Evolutionary conservation across 2,888 invertebrate species (phyloP).

Genomic region (Steinernema carpocapsae): DNA sequence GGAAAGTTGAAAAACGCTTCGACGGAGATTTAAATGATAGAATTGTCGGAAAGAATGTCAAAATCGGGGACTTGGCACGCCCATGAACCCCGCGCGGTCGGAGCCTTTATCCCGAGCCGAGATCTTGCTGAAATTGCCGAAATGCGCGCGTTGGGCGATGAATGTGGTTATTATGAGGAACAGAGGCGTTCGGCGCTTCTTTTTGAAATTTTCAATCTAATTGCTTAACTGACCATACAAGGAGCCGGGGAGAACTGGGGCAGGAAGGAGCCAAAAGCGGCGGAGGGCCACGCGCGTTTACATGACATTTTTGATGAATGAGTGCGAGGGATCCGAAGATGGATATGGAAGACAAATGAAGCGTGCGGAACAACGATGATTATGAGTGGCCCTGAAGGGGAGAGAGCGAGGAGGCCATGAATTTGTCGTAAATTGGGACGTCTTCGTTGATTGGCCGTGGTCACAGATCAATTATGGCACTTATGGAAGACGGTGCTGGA

Average conservation of each 20-base stretch:
- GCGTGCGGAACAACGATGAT: background rate
- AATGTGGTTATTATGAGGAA: background rate
- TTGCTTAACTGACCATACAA: background rate
- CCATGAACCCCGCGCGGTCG: background rate
- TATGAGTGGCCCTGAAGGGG: background rate
- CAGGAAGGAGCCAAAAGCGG: background rate
- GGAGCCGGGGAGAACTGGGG: background rate
- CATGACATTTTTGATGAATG: conserved; percentile 29
- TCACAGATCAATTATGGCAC: conserved; percentile 29
- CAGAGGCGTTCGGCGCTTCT: conserved; percentile 4
- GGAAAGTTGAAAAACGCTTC: background rate
- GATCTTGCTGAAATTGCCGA: too few relatives aligned
- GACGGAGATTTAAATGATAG: too few relatives aligned
- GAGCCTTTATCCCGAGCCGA: too few relatives aligned
- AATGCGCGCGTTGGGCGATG: background rate
- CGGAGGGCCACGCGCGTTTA: background rate
- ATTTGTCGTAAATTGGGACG: background rate
- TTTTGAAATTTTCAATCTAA: background rate
- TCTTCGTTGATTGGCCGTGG: conserved; percentile 29
- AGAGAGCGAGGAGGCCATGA: background rate
- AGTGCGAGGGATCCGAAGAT: background rate
- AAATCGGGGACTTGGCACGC: conserved; percentile 10
- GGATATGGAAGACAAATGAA: conserved; percentile 12
- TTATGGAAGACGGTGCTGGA: conserved; percentile 1
- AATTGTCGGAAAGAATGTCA: background rate